phyloP scores from a whole-genome alignment of 2,113 vertebrate species.

The Porphyrio hochstetteri region DNA sequence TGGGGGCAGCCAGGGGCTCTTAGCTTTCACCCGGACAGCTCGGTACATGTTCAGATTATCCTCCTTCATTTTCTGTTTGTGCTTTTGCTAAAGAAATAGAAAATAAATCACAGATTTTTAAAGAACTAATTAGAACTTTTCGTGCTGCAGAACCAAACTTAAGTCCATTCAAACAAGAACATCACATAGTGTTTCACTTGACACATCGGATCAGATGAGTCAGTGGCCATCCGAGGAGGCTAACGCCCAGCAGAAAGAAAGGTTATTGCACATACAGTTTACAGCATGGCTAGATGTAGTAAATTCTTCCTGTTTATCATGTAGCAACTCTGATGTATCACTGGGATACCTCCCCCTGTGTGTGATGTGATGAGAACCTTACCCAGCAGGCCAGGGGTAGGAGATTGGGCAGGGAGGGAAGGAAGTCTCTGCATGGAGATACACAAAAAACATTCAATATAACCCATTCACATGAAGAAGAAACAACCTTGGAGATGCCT shows the following conservation, averaged over 20 bases:
- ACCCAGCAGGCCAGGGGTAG: not conserved
- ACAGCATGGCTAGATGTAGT: not conserved
- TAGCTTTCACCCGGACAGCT: slow-evolving; percentile 81
- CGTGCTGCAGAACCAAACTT: not conserved
- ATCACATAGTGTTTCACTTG: not conserved
- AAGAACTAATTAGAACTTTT: not conserved
- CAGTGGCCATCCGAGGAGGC: not conserved
- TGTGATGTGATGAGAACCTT: not conserved
- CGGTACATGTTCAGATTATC: slow-evolving; percentile 72
- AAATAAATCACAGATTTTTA: not conserved
- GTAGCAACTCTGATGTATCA: not conserved
- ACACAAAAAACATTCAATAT: not conserved
- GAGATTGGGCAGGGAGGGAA: not conserved
- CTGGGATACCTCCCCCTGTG: not conserved
- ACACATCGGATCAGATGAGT: not conserved
- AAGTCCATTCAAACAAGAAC: not conserved
- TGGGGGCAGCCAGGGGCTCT: slow-evolving; percentile 88
- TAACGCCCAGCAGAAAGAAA: not conserved
- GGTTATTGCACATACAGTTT: not conserved
- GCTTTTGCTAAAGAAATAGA: slow-evolving; percentile 66
- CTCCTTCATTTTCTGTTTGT: slow-evolving; percentile 75
- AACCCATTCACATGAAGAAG: not conserved
- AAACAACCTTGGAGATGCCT: not conserved
- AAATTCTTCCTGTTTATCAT: not conserved
- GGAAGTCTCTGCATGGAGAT: not conserved